These are phyloP conservation scores for Excalfactoria chinensis DNA, from an alignment of 2,113 vertebrate genomes.

Conservation along the genomic window DNA sequence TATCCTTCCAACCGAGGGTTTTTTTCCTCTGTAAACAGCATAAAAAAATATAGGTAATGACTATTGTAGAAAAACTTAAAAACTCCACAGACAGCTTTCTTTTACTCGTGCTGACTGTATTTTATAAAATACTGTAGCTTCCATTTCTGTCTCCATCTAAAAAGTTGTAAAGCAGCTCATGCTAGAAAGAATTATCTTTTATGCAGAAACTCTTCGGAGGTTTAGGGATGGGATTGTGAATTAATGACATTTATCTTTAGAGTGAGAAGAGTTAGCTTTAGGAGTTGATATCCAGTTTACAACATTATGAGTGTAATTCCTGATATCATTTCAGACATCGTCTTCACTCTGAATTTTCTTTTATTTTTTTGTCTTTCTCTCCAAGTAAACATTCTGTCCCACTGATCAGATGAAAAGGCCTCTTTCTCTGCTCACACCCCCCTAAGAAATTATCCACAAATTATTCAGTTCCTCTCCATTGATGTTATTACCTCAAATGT, in stretches of 20 bases:
- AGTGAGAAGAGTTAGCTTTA: neutral
- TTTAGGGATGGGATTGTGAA: constrained; percentile 24
- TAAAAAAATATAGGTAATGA: constrained; percentile 49
- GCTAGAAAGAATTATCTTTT: constrained; percentile 39
- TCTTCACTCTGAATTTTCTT: neutral
- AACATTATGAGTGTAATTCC: neutral
- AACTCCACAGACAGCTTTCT: constrained; percentile 22
- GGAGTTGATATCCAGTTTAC: neutral
- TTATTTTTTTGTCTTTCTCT: neutral
- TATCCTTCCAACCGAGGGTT: neutral
- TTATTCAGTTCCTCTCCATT: neutral
- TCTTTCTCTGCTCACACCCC: neutral
- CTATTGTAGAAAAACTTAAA: constrained; percentile 32
- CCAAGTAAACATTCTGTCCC: neutral
- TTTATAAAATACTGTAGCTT: constrained; percentile 19
- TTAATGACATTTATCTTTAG: constrained; percentile 49
- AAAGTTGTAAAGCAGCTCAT: constrained; percentile 1
- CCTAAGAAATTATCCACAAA: neutral
- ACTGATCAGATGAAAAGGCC: neutral
- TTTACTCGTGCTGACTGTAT: neutral
- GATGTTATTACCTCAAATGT: neutral
- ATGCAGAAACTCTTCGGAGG: neutral
- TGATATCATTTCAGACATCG: neutral
- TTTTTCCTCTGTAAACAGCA: neutral
- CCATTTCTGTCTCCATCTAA: constrained; percentile 50